These are phyloP conservation scores for Agrotis exclamationis DNA, from an alignment of 2,888 invertebrate genomes.

Conservation along the genomic window DNA sequence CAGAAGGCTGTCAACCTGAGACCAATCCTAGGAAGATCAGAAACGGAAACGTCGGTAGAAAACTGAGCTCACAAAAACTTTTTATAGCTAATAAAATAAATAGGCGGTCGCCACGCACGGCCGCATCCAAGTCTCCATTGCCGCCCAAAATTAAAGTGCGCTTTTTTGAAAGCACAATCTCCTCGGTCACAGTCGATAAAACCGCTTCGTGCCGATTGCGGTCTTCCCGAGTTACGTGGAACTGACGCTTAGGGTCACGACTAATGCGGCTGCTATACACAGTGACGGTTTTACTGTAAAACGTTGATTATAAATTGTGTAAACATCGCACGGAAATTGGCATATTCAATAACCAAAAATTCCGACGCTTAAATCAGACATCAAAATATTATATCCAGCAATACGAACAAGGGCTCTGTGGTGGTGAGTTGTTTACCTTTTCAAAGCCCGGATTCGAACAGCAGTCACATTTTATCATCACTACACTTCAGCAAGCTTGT, in stretches of 20 bases:
- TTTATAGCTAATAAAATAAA: constrained; percentile 89
- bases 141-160: constrained; percentile 88
- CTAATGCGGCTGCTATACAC: constrained; percentile 23
- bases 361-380: no score
- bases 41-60: constrained; percentile 59
- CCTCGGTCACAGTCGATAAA: constrained; percentile 89
- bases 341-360: no score
- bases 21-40: constrained; percentile 57
- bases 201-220: constrained; percentile 88
- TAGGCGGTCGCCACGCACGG: constrained; percentile 86
- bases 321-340: no score
- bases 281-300: not conserved
- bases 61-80: constrained; percentile 74
- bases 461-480: no score
- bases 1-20: constrained; percentile 28
- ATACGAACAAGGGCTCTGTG: no score
- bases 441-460: no score
- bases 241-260: constrained; percentile 63
- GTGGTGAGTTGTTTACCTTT: no score
- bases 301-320: not conserved
- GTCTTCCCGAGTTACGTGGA: constrained; percentile 74
- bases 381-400: no score
- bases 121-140: constrained; percentile 75
- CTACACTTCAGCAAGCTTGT: not conserved
- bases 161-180: constrained; percentile 88